Conservation (phyloP, 2,113 vertebrate genomes). For the Amblyopsis rosae region DNA sequence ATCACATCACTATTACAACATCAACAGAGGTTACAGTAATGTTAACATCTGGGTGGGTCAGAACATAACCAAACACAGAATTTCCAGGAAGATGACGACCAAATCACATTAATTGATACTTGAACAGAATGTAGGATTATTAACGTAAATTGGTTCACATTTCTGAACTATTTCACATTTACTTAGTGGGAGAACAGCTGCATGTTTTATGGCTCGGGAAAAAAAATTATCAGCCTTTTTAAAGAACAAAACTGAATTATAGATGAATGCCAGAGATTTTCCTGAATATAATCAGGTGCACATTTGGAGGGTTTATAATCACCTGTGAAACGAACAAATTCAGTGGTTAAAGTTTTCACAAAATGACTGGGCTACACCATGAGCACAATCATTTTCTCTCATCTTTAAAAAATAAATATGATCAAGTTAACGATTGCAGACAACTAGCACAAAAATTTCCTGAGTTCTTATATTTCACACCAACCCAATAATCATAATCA, state of each 20-base stretch:
- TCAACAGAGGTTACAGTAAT: conserved; percentile 26
- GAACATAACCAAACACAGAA: conserved; percentile 11
- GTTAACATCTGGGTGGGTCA: conserved; percentile 1
- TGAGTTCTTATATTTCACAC: conserved; percentile 59
- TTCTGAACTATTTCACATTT: conserved; percentile 60
- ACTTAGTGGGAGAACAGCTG: conserved; percentile 42
- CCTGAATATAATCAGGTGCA: conserved; percentile 28
- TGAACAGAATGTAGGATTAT: conserved; percentile 21
- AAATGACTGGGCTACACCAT: conserved; percentile 26
- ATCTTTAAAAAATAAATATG: conserved; percentile 26
- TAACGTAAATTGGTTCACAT: conserved; percentile 57
- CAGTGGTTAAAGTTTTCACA: conserved; percentile 52
- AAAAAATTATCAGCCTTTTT: conserved; percentile 18
- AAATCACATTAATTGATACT: conserved; percentile 39
- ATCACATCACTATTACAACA: conserved; percentile 35
- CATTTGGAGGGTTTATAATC: conserved; percentile 44
- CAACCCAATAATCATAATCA: conserved; percentile 19
- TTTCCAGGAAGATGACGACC: conserved; percentile 16
- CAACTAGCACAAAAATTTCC: conserved; percentile 39
- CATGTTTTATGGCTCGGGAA: conserved; percentile 44
- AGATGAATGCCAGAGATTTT: conserved; percentile 38
- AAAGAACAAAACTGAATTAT: conserved; percentile 9
- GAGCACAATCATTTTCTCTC: conserved; percentile 7
- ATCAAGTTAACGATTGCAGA: conserved; percentile 25
- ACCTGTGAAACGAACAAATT: conserved; percentile 10